phyloP scores from a whole-genome alignment of 2,888 invertebrate genomes.

The Chloroclystis v-ata region DNA sequence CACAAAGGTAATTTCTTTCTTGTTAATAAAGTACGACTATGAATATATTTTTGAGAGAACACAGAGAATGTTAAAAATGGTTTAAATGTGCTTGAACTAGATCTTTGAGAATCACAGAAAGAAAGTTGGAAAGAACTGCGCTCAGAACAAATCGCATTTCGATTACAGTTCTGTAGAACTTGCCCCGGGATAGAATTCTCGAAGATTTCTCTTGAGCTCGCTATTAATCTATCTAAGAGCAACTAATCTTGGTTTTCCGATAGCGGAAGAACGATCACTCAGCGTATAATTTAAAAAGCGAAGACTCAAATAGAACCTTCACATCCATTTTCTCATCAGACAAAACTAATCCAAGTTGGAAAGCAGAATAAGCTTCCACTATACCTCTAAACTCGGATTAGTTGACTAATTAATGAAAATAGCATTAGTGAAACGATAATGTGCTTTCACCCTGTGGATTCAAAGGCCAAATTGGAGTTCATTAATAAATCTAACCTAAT shows the following conservation, averaged over 20 bases:
- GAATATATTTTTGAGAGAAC: too few relatives aligned
- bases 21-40: too few relatives aligned
- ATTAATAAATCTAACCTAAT: constrained; percentile 51
- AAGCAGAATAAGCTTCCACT: neutral
- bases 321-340: neutral
- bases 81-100: too few relatives aligned
- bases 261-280: constrained; percentile 2
- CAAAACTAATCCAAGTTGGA: neutral
- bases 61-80: too few relatives aligned
- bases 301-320: neutral
- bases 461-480: constrained; percentile 44
- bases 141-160: neutral
- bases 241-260: constrained; percentile 23
- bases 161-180: neutral
- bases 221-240: constrained; percentile 41
- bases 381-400: constrained; percentile 5
- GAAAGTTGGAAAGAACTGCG: neutral
- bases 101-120: too few relatives aligned
- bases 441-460: constrained; percentile 12
- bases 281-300: neutral
- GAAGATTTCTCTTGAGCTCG: constrained; percentile 29
- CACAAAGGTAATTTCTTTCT: too few relatives aligned
- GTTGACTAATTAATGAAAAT: constrained; percentile 22
- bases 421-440: constrained; percentile 18
- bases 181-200: constrained; percentile 41